Evolutionary conservation across 2,113 vertebrate genomes (phyloP).

Genomic region (Pelvicachromis taeniatus): DNA sequence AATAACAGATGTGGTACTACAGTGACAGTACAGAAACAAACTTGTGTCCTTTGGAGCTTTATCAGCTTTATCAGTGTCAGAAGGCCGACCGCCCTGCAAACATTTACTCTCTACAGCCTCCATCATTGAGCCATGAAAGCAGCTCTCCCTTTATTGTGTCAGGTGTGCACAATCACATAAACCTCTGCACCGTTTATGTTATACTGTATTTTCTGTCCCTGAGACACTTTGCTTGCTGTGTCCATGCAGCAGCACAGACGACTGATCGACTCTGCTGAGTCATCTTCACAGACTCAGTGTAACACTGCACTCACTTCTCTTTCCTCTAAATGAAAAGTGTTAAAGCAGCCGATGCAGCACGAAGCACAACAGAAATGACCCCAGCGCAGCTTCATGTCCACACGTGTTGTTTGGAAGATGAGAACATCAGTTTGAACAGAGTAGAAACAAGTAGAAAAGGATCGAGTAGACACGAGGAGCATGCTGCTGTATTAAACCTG

Average conservation of each 20-base stretch:
- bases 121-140: background rate
- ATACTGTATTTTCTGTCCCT: rapidly evolving
- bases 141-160: rapidly evolving
- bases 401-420: background rate
- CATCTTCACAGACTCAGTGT: background rate
- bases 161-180: rapidly evolving
- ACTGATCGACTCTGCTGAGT: background rate
- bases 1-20: rapidly evolving
- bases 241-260: background rate
- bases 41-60: rapidly evolving
- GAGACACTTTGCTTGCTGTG: background rate
- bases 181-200: background rate
- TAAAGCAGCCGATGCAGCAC: background rate
- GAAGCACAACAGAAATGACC: background rate
- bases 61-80: background rate
- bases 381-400: background rate
- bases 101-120: background rate
- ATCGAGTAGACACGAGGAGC: rapidly evolving
- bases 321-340: background rate
- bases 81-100: background rate
- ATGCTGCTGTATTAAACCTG: rapidly evolving
- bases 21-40: background rate
- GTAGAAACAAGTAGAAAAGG: background rate
- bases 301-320: background rate
- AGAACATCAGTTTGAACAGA: background rate